Evolutionary conservation across 2,113 vertebrate species (phyloP).

Genomic region (Thymallus thymallus): DNA sequence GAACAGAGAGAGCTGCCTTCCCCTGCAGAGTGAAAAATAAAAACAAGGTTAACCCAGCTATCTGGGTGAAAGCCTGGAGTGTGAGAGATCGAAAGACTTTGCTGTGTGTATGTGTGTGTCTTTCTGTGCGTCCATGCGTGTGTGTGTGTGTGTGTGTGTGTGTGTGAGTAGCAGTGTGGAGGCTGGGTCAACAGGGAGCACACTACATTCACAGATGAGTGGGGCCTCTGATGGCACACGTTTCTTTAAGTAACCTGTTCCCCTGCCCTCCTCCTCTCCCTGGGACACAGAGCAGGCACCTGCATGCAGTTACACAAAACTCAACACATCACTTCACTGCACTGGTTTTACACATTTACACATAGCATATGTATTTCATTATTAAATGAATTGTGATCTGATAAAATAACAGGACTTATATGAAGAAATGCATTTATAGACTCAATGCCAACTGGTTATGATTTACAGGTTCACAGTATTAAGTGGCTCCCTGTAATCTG

Average conservation of each 20-base stretch:
- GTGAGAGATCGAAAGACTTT: neutral
- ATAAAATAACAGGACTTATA: too few relatives aligned
- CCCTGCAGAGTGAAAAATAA: neutral
- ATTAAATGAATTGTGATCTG: too few relatives aligned
- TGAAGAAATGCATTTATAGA: neutral
- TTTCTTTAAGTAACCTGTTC: neutral
- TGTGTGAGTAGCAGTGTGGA: neutral
- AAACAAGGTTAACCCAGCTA: neutral
- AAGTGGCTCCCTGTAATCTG: neutral
- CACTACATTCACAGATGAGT: conserved; percentile 5
- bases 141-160: neutral
- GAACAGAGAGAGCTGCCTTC: neutral
- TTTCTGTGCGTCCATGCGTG: too few relatives aligned
- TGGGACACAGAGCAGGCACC: neutral
- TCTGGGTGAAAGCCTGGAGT: neutral
- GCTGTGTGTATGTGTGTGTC: neutral
- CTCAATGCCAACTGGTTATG: neutral
- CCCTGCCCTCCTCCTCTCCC: neutral
- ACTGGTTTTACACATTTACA: conserved; percentile 10
- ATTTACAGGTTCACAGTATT: neutral
- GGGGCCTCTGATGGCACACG: neutral
- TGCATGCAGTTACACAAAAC: conserved; percentile 19
- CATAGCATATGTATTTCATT: too few relatives aligned
- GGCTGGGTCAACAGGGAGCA: conserved; percentile 1
- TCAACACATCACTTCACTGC: conserved; percentile 22